These are phyloP conservation scores for Hirudinaria manillensis DNA, from an alignment of 2,888 invertebrate species.

Conservation along the genomic window DNA sequence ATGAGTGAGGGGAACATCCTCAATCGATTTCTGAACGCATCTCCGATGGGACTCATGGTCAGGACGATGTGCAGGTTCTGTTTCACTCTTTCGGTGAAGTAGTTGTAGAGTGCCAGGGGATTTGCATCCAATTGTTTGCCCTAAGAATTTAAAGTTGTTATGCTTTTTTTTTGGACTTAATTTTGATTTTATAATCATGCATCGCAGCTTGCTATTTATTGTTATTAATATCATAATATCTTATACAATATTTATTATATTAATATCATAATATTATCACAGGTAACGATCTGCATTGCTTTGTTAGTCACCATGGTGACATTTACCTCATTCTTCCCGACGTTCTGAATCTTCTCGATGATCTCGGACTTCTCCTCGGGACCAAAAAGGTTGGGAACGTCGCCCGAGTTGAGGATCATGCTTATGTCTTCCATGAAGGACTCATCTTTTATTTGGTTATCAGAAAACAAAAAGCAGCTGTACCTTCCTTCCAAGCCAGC, in stretches of 20 bases:
- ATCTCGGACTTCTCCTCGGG: conserved; percentile 56
- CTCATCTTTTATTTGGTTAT: conserved; percentile 55
- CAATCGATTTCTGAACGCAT: conserved; percentile 54
- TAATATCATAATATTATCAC: too few species aligned
- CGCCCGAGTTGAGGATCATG: conserved; percentile 55
- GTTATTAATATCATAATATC: too few species aligned
- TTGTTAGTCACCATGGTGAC: not conserved
- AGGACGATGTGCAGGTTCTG: conserved; percentile 53
- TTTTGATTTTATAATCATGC: too few species aligned
- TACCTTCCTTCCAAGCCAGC: conserved; percentile 53
- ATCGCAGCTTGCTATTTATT: too few species aligned
- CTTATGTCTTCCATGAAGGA: conserved; percentile 56
- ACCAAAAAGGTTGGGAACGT: conserved; percentile 55
- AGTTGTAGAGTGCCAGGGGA: conserved; percentile 55
- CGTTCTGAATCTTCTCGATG: conserved; percentile 54
- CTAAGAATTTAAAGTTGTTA: conserved; percentile 40
- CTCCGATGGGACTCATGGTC: conserved; percentile 55
- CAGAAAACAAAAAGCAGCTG: conserved; percentile 54
- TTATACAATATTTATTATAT: too few species aligned
- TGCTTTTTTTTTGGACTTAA: not conserved
- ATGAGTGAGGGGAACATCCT: conserved; percentile 56
- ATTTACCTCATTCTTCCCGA: conserved; percentile 51
- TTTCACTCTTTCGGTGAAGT: conserved; percentile 54
- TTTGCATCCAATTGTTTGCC: conserved; percentile 53
- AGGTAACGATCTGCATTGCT: too few species aligned